Evolutionary conservation across 2,797 vertebrate species (phyloP).

Genomic region (Alauda arvensis): DNA sequence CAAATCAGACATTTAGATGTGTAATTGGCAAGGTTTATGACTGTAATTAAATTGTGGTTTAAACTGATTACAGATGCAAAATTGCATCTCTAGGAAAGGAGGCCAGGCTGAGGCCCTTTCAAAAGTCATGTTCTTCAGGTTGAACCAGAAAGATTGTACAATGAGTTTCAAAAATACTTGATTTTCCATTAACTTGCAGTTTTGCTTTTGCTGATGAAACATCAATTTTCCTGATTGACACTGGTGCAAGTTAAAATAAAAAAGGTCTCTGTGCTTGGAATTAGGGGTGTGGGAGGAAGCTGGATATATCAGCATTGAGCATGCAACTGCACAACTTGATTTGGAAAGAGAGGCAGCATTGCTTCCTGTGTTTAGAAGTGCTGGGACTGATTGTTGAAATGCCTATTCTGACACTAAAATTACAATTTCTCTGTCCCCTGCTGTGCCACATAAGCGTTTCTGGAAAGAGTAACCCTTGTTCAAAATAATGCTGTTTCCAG

Average conservation of each 20-base stretch:
- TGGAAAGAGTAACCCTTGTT: slow-evolving; percentile 16
- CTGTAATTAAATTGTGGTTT: slow-evolving; percentile 45
- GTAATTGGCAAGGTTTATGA: slow-evolving; percentile 26
- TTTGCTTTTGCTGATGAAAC: slow-evolving; percentile 32
- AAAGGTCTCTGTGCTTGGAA: slow-evolving; percentile 5
- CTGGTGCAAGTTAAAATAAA: not conserved
- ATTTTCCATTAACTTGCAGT: slow-evolving; percentile 38
- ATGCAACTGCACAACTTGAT: not conserved
- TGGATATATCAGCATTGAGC: slow-evolving; percentile 4
- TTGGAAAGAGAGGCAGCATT: slow-evolving; percentile 9
- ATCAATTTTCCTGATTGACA: slow-evolving; percentile 12
- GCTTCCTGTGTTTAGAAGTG: slow-evolving; percentile 6
- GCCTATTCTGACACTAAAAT: not conserved
- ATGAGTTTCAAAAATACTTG: slow-evolving; percentile 16
- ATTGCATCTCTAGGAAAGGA: slow-evolving; percentile 46
- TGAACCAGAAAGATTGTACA: slow-evolving; percentile 37
- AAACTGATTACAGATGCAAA: slow-evolving; percentile 52
- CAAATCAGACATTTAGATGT: slow-evolving; percentile 37
- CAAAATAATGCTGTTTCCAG: slow-evolving; percentile 38
- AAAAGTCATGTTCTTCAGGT: slow-evolving; percentile 48
- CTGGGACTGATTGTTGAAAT: not conserved
- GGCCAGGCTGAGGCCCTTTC: slow-evolving; percentile 34
- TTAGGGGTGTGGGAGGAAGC: slow-evolving; percentile 30
- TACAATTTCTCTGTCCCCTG: not conserved
- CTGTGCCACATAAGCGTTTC: slow-evolving; percentile 13